A percentile compares a stretch with the other conserved stretches of the same genome.
Evolutionary conservation across 2,888 invertebrate genomes (phyloP).

Genomic region (Heliconius ismenius): DNA sequence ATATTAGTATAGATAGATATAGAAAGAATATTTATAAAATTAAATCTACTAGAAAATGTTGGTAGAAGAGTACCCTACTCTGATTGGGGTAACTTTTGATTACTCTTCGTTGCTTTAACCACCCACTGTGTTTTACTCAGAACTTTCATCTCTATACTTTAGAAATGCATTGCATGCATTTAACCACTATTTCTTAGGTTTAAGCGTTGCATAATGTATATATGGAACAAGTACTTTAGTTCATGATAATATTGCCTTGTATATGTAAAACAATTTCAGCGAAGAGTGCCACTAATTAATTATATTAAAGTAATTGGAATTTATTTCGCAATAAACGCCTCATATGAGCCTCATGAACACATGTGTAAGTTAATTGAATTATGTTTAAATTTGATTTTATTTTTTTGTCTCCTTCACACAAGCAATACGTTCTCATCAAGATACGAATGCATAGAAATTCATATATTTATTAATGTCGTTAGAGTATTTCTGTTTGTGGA

Average conservation of each 20-base stretch:
- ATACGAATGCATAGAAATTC: background rate
- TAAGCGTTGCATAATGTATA: background rate
- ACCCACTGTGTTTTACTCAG: conserved; percentile 8
- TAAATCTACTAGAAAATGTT: conserved; percentile 13
- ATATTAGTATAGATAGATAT: too few relatives aligned
- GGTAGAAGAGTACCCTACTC: conserved; percentile 10
- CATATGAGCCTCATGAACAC: background rate
- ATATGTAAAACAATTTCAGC: background rate
- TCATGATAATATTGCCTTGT: background rate
- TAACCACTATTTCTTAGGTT: background rate
- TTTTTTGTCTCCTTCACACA: background rate
- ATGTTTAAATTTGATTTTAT: too few relatives aligned
- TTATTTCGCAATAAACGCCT: background rate
- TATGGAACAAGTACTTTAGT: background rate
- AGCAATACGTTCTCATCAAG: background rate
- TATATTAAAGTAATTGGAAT: background rate
- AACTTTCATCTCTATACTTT: background rate
- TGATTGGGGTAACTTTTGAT: conserved; percentile 55
- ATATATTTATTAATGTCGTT: background rate
- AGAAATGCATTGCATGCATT: background rate
- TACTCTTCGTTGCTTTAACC: conserved; percentile 48
- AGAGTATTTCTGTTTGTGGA: too few relatives aligned
- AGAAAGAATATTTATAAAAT: background rate
- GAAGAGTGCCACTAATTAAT: background rate
- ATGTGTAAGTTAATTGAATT: too few relatives aligned